phyloP scores from a whole-genome alignment of 2,113 vertebrate genomes.

The Cromileptes altivelis region DNA sequence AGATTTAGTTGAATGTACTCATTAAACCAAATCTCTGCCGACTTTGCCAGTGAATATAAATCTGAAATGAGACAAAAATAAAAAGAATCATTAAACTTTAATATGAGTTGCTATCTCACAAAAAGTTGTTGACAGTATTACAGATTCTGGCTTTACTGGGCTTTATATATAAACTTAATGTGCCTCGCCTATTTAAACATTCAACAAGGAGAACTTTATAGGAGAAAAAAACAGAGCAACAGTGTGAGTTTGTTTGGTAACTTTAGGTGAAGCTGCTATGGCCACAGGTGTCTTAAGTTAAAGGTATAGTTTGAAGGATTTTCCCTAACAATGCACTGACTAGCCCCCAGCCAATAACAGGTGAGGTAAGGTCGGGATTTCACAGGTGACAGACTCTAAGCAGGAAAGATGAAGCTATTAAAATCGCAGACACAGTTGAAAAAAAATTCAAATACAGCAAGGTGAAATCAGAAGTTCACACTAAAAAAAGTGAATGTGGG shows the following conservation, averaged over 20 bases:
- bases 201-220: neutral
- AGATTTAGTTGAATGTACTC: conserved; percentile 13
- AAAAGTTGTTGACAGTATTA: conserved; percentile 16
- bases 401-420: no score
- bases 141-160: neutral
- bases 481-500: no score
- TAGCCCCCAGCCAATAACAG: no score
- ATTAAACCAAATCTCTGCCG: neutral
- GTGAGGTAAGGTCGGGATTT: no score
- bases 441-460: no score
- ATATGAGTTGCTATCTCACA: neutral
- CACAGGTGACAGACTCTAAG: no score
- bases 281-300: neutral
- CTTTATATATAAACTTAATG: conserved; percentile 10
- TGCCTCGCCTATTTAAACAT: conserved; percentile 20
- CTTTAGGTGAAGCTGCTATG: neutral
- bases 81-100: conserved; percentile 24
- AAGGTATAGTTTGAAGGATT: no score
- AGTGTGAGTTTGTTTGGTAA: neutral
- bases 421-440: no score
- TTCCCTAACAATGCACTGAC: no score
- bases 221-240: neutral
- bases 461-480: no score
- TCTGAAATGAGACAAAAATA: conserved; percentile 19
- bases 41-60: neutral